A percentile compares a stretch with the other conserved stretches of the same genome.
Conservation (phyloP, 2,113 vertebrate species). For the Podarcis muralis region DNA sequence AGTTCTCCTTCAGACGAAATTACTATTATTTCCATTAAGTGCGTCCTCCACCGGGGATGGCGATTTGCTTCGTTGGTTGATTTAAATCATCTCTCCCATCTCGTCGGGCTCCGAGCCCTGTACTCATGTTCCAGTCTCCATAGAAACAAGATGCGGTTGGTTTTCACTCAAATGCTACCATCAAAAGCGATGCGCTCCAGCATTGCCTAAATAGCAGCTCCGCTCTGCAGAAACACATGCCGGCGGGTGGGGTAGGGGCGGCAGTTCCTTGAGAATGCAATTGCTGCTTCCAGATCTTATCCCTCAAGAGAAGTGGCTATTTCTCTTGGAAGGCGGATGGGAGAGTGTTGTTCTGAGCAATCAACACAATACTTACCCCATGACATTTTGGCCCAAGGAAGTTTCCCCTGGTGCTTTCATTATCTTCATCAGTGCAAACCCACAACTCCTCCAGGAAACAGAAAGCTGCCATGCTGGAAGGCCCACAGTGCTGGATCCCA, state of each 20-base stretch:
- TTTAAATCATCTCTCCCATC: not conserved
- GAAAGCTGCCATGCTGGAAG: not conserved
- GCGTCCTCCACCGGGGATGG: not conserved
- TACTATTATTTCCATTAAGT: not conserved
- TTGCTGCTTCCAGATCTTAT: not conserved
- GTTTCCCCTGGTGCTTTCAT: not conserved
- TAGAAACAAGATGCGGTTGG: accelerated
- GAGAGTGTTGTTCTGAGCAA: not conserved
- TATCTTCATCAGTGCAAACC: not conserved
- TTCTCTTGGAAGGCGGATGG: not conserved
- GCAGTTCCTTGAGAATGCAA: not conserved
- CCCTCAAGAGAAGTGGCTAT: not conserved
- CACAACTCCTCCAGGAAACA: no score
- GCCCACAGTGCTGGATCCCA: not conserved
- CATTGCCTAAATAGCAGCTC: not conserved
- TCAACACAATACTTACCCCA: not conserved
- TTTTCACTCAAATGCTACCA: not conserved
- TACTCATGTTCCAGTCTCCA: not conserved
- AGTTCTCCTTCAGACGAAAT: not conserved
- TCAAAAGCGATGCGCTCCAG: not conserved
- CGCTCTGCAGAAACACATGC: accelerated
- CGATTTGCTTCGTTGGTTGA: constrained; percentile 1
- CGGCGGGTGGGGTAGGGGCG: accelerated
- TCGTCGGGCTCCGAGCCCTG: not conserved
- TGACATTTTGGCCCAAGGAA: not conserved